A percentile compares a stretch with the other conserved stretches of the same genome.
Evolutionary conservation across 1,140 invertebrate species (phyloP).

Genomic region (Lucilia cuprina): DNA sequence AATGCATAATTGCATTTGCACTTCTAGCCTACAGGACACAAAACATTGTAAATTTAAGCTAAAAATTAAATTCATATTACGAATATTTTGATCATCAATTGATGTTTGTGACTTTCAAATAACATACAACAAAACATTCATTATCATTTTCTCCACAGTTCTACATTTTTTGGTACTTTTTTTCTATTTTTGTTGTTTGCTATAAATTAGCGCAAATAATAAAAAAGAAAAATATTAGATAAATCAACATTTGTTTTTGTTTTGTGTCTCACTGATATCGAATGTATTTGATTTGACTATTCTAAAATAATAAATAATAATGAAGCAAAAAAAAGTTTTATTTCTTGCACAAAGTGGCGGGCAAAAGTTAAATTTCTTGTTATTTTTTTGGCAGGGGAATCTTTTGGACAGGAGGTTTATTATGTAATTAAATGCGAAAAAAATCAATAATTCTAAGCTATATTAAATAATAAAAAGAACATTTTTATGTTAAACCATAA

Average conservation of each 20-base stretch:
- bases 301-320: no score
- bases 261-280: neutral
- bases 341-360: no score
- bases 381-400: neutral
- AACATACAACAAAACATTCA: neutral
- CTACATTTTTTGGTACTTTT: no score
- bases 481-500: no score
- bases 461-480: no score
- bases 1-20: neutral
- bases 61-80: conserved; percentile 4
- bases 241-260: neutral
- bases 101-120: neutral
- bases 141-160: neutral
- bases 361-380: neutral
- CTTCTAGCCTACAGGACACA: neutral
- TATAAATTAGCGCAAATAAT: neutral
- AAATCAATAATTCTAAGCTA: no score
- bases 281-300: neutral
- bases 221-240: neutral
- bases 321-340: no score
- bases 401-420: no score
- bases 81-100: neutral
- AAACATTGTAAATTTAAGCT: neutral
- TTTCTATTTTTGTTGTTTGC: no score
- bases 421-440: no score